Evolutionary conservation across 2,888 invertebrate species (phyloP), one percentile per base, ranked within the genome.

Genomic region (Myathropa florea): DNA sequence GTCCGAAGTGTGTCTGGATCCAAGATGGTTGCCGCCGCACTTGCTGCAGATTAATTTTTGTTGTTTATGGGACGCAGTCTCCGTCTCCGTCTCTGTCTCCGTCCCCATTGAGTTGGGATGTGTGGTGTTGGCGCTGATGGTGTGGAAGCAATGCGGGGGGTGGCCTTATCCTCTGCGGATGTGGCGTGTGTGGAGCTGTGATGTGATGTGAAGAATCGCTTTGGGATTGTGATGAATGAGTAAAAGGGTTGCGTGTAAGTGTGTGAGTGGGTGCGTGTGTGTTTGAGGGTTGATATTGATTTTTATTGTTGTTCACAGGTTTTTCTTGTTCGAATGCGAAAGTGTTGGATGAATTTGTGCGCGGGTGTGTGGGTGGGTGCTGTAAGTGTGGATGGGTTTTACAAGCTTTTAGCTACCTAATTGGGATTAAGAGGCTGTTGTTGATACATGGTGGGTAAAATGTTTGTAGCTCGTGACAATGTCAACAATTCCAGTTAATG

Each of bases 11-110:
- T 23, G 83, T 78, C 86, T 83, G 83, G 78, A 86, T 86, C 73
- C 86, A 86, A 86, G 83, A 86, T 86, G 86, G 86, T 85, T 83
- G 86, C 83, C 83, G 73, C 60, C 82, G 73, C 85, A 79, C 71
- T 86, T 86, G 78, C 60, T 75, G 61, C n/a, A 68, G 68, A 78
- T 78, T 82, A 78, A 84, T 84, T 67, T 70, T 85, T 76, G 33
- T 77, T 72, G 77, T 77, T 82, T 85, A 82, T 77, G 82, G 64
- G 77, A 73, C 64, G 64, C 77, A 85, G 63, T 78, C 82, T 82
- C 82, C 77, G 46, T 18, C 39, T n/a, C 39, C 3, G 28, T 4
- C 28, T 28, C 28, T 6, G 9, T 33, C 9, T 33, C 6, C 28
- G 33, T 33, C 33, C 10, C 10, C 46, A 18, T 68, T 77, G 53